Conservation (phyloP, 2,888 invertebrate genomes). For the Epinotia brunnichana region DNA sequence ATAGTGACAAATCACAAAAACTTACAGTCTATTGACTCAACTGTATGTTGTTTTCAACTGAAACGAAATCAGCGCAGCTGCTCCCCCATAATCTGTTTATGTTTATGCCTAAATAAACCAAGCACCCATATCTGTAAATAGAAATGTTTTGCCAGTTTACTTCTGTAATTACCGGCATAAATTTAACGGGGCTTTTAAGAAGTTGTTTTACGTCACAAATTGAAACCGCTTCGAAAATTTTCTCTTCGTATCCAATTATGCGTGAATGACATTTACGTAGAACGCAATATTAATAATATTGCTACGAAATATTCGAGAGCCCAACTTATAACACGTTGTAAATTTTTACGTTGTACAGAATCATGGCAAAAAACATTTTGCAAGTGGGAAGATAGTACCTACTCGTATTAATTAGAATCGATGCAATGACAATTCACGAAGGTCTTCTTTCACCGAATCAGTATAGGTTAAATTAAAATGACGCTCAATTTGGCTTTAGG, state of each 20-base stretch:
- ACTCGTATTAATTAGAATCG: slow-evolving; percentile 26
- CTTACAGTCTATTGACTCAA: not conserved
- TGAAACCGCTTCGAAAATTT: slow-evolving; percentile 7
- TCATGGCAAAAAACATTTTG: slow-evolving; percentile 1
- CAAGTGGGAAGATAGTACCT: not conserved
- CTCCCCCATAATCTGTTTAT: slow-evolving; percentile 3
- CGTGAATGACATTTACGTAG: not conserved
- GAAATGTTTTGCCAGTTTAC: not conserved
- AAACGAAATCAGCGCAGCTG: slow-evolving; percentile 1
- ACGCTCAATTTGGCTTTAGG: no score
- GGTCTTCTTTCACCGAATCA: not conserved
- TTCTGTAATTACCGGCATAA: slow-evolving; percentile 29
- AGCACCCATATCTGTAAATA: not conserved
- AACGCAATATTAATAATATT: not conserved
- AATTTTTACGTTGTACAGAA: not conserved
- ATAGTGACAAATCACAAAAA: not conserved
- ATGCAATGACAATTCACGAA: not conserved
- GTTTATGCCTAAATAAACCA: not conserved
- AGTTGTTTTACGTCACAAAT: slow-evolving; percentile 10
- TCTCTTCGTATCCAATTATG: slow-evolving; percentile 1
- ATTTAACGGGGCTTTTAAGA: slow-evolving; percentile 16
- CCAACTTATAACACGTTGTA: not conserved
- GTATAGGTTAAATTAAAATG: not conserved
- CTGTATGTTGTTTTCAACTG: no score
- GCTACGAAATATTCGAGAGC: not conserved